Conservation (phyloP, 2,888 invertebrate genomes). For the Camponotus fellah region DNA sequence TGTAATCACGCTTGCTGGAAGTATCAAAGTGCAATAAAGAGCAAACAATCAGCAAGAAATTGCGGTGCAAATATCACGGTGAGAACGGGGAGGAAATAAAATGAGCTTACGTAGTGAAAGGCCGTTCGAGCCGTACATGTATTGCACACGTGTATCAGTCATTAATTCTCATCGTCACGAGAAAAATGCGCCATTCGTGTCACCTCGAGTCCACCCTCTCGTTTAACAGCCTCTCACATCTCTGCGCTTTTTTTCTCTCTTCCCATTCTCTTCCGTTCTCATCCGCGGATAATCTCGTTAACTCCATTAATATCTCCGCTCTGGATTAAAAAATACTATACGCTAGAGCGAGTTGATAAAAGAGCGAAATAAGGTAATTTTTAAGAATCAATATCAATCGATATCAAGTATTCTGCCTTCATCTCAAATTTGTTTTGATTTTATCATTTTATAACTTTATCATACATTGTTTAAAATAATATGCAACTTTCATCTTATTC, state of each 20-base stretch:
- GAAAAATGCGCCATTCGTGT: slow-evolving; percentile 63
- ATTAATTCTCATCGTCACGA: slow-evolving; percentile 64
- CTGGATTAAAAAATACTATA: slow-evolving; percentile 39
- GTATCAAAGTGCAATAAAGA: slow-evolving; percentile 6
- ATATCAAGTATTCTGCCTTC: not conserved
- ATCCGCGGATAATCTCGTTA: slow-evolving; percentile 57
- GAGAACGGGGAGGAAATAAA: not conserved
- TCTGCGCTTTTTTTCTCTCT: slow-evolving; percentile 20
- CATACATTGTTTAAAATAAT: not conserved
- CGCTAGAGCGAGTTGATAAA: slow-evolving; percentile 5
- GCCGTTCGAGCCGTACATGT: not conserved
- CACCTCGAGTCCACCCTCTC: slow-evolving; percentile 58
- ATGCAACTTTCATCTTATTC: not conserved
- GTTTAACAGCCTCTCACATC: slow-evolving; percentile 64
- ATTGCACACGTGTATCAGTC: slow-evolving; percentile 32
- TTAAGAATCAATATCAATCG: not conserved
- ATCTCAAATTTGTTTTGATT: not conserved
- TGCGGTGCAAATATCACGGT: slow-evolving; percentile 1
- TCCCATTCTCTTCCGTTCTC: slow-evolving; percentile 11
- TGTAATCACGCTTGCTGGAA: not conserved
- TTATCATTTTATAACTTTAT: not conserved
- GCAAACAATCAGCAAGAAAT: slow-evolving; percentile 27
- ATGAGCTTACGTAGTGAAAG: not conserved
- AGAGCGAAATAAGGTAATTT: not conserved
- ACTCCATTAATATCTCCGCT: slow-evolving; percentile 55